These are phyloP conservation scores for Oscheius sp. DNA, from an alignment of 2,888 invertebrate species.

Conservation along the genomic window DNA sequence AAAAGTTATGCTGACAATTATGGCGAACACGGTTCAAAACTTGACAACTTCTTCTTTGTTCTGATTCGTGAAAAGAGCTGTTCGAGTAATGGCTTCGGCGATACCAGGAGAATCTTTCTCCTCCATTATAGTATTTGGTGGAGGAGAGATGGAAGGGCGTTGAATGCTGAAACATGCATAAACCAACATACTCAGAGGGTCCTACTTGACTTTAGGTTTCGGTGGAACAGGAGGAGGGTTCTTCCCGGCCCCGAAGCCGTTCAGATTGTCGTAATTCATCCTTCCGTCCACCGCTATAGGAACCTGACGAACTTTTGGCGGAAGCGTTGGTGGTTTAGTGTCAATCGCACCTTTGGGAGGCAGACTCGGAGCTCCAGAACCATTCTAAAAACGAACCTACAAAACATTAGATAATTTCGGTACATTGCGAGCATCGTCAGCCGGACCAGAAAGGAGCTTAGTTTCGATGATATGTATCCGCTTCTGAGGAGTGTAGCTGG, in stretches of 20 bases:
- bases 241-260: slow-evolving; percentile 53
- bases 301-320: slow-evolving; percentile 54
- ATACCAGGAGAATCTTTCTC: slow-evolving; percentile 28
- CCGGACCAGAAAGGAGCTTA: slow-evolving; percentile 52
- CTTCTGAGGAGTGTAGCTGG: slow-evolving; percentile 45
- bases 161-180: slow-evolving; percentile 1
- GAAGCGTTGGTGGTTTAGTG: slow-evolving; percentile 46
- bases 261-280: slow-evolving; percentile 57
- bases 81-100: slow-evolving; percentile 36
- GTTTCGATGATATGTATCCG: slow-evolving; percentile 55
- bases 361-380: slow-evolving; percentile 37
- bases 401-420: no score
- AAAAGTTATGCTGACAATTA: neutral
- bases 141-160: slow-evolving; percentile 30
- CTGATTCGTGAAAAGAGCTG: slow-evolving; percentile 41
- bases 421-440: slow-evolving; percentile 43
- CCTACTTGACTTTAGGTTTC: slow-evolving; percentile 64
- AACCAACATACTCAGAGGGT: no score
- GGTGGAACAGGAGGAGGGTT: slow-evolving; percentile 67
- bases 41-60: slow-evolving; percentile 54
- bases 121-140: slow-evolving; percentile 30
- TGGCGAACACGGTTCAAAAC: slow-evolving; percentile 35
- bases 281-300: slow-evolving; percentile 50
- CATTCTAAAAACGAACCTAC: neutral
- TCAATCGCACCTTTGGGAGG: slow-evolving; percentile 38